A percentile compares a stretch with the other conserved stretches of the same genome.
Evolutionary conservation across 2,888 invertebrate species (phyloP).

Genomic region (Ceratothoa steindachneri): DNA sequence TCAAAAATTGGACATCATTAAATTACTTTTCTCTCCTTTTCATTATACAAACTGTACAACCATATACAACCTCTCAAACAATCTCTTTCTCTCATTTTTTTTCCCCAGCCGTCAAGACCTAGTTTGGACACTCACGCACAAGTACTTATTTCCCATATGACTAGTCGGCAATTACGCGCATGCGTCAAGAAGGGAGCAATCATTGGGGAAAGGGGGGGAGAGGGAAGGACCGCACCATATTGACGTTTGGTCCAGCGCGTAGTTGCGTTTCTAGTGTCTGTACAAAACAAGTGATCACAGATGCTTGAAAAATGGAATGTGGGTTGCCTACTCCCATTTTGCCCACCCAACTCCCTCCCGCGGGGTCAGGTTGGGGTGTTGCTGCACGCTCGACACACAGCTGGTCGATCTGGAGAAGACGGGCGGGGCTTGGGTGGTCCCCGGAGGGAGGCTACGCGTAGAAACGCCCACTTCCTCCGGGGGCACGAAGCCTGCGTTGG

Average conservation of each 20-base stretch:
- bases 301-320: slow-evolving; percentile 4
- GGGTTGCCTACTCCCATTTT: not conserved
- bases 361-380: not conserved
- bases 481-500: not conserved
- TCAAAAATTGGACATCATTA: not conserved
- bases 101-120: not conserved
- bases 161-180: not conserved
- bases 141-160: not conserved
- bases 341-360: not conserved
- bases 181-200: not conserved
- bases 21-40: not conserved
- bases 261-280: slow-evolving; percentile 2
- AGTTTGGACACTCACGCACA: not conserved
- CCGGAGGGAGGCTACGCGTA: not conserved
- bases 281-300: slow-evolving; percentile 13
- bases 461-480: not conserved
- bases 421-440: not conserved
- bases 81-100: not conserved
- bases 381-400: not conserved
- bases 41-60: not conserved
- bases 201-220: not conserved
- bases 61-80: not conserved
- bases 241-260: not conserved
- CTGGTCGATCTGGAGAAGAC: not conserved
- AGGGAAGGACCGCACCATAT: not conserved